Base-by-base conservation (phyloP, 2,113 vertebrate genomes). In the Phoxinus phoxinus region DNA sequence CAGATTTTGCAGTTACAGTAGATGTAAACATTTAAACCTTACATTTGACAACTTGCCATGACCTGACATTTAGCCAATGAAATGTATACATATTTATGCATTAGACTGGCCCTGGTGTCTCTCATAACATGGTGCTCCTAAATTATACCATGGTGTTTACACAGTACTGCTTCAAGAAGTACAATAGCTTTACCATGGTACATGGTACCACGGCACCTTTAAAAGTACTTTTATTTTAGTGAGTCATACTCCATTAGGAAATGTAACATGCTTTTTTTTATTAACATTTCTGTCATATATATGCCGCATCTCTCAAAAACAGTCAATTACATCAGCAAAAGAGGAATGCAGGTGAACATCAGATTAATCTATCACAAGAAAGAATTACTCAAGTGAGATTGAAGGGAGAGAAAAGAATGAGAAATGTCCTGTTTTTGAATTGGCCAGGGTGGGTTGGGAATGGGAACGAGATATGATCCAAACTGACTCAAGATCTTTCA, bases 281-380 rank as follows among this genome's bases (percentile, higher is more conserved):
- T 41, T 41, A 71, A 35, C 11, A 58, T 23, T 37, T 35, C 12
- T 27, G 58, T 46, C 19, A 51, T 51, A 27, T 30, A 67, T 81
- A 51, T 48, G 44, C 12, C 4, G 1, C 27, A 48, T 81, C 25
- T 67, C 61, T 69, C 25, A 48, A 69, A 65, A 69, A 13, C 27
- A 21, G 25, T 15, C 25, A 81, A 35, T 81, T 35, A 30, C 69
- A 67, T 81, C 44, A 81, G 44, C 37, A 35, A 23, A 81, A 81
- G 19, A 81, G 25, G 41, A 67, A 48, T 7, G 11, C 46, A 53
- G 30, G 67, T 71, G 67, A 83, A 32, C 41, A 67, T 48, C 44
- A n/a, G 41, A 23, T 71, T 30, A 56, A 23, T 71, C 63, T 35
- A 71, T 71, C 81, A 37, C 30, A 71, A 48, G 5, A 35, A 72